Percentiles rank a stretch among this genome's conserved stretches.
These are phyloP conservation scores for Drosophila kohkoa DNA, from an alignment of 1,140 invertebrate genomes.

Conservation along the genomic window DNA sequence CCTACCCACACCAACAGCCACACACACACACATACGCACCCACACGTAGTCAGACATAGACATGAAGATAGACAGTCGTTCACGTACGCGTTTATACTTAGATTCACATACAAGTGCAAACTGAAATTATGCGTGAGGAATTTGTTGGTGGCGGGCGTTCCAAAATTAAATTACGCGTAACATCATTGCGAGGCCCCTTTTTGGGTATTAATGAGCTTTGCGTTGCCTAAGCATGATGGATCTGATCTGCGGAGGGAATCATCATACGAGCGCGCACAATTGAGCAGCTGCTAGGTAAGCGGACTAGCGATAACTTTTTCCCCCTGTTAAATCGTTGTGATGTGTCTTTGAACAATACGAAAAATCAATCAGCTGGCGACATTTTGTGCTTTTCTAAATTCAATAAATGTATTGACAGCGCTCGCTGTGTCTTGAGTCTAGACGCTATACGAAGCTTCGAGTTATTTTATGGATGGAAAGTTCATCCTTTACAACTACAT, in stretches of 20 bases:
- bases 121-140: constrained; percentile 66
- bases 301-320: constrained; percentile 7
- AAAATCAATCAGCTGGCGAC: constrained; percentile 32
- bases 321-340: constrained; percentile 28
- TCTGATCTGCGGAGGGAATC: constrained; percentile 46
- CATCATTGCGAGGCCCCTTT: constrained; percentile 74
- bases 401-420: not conserved
- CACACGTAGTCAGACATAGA: constrained; percentile 2
- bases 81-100: constrained; percentile 11
- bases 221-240: constrained; percentile 66
- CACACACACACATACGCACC: not conserved
- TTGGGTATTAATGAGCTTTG: constrained; percentile 78
- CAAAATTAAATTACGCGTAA: constrained; percentile 82
- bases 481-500: no score
- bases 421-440: not conserved
- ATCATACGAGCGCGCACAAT: not conserved
- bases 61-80: constrained; percentile 8
- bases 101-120: constrained; percentile 43
- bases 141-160: constrained; percentile 56
- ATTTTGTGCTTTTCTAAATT: not conserved
- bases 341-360: not conserved
- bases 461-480: not conserved
- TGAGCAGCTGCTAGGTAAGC: constrained; percentile 33
- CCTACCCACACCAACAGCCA: constrained; percentile 18
- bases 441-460: not conserved